Evolutionary conservation across 1,140 invertebrate species (phyloP), one percentile per base, ranked within the genome.

Genomic region (Euschistus heros): DNA sequence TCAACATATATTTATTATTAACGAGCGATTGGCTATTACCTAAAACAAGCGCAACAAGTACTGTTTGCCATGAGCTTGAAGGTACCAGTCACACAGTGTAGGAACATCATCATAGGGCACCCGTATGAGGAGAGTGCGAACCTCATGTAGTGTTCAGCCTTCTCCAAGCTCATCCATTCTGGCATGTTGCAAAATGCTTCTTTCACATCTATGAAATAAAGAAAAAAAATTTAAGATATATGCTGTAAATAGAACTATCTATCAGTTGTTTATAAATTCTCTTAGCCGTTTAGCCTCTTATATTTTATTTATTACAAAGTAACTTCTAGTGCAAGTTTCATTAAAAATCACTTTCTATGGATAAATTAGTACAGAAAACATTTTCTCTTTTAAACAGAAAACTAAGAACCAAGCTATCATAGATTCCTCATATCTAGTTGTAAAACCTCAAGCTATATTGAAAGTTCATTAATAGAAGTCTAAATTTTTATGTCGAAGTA

Each of bases 51-150:
- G 73, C 88, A 90, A 72, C 86, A 90, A 6, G 83, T 84, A 68
- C 87, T 78, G 68, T 86, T 80, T 8, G 79, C 76, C 64, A 86
- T 78, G 46, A 94, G 74, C 70, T 84, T 82, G 76, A 86, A 91
- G 60, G 89, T 80, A 5, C 87, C 88, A 8, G 84, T 86, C 66
- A 83, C 84, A 62, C 81, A 81, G 72, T 92, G 82, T 26, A 82
- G 78, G 72, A 89, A 90, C 69, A 94, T 76, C 68, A 89, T 89
- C 70, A 88, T 88, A n/a, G 90, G 86, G 90, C 92, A 95, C 1
- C 92, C 90, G 74, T 94, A 95, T n/a, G 84, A 84, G 0, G 88
- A 87, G 70, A 89, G 83, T 0, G 91, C 88, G 69, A 89, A 81
- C 72, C 86, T 82, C 64, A 92, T 77, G 70, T 87, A 92, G 75